phyloP scores from a whole-genome alignment of 2,797 vertebrate species.

The Sciaenops ocellatus region DNA sequence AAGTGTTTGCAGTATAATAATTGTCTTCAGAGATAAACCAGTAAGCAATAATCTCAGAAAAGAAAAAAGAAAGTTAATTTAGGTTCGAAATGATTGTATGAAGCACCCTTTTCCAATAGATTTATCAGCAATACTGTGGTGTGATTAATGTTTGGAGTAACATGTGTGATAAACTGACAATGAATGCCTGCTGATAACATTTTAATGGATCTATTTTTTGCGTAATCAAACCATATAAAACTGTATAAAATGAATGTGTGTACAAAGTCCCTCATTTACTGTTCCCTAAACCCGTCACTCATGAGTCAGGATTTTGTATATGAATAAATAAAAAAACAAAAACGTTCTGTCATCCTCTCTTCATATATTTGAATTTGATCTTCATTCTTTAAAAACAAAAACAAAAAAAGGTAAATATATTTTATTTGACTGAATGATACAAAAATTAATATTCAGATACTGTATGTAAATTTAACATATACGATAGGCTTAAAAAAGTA shows the following conservation, averaged over 20 bases:
- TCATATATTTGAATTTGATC: constrained; percentile 51
- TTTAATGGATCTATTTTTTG: constrained; percentile 28
- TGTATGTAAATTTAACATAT: constrained; percentile 50
- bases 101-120: constrained; percentile 35
- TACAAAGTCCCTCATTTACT: constrained; percentile 75
- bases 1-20: constrained; percentile 41
- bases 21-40: constrained; percentile 20
- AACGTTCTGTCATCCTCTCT: constrained; percentile 38
- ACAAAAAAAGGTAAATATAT: constrained; percentile 50
- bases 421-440: constrained; percentile 42
- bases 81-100: constrained; percentile 17
- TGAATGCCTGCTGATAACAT: neutral
- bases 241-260: constrained; percentile 62
- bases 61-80: neutral
- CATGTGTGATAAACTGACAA: constrained; percentile 16
- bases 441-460: constrained; percentile 50
- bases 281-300: constrained; percentile 64
- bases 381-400: constrained; percentile 51
- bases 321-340: constrained; percentile 76
- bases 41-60: constrained; percentile 25
- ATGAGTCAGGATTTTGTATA: constrained; percentile 56
- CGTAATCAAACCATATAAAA: constrained; percentile 62
- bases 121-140: constrained; percentile 48
- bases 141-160: constrained; percentile 21
- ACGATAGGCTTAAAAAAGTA: constrained; percentile 59